These are phyloP conservation scores for Tetraodon nigroviridis DNA, from an alignment of 2,113 vertebrate genomes.

Conservation along the genomic window DNA sequence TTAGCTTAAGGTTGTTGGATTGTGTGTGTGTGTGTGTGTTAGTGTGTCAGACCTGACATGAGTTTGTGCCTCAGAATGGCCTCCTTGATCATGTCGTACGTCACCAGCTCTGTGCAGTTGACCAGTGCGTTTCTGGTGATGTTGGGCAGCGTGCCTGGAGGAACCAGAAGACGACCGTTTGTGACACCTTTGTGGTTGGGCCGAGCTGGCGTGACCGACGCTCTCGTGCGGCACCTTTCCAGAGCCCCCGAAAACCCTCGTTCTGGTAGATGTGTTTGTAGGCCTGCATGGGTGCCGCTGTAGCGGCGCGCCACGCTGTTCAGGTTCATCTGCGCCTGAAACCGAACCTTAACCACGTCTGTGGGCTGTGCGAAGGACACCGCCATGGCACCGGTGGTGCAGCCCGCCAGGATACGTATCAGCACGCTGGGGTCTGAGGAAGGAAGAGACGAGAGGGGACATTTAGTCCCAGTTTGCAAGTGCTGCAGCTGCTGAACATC, in stretches of 20 bases:
- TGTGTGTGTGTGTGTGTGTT: slow-evolving; percentile 3
- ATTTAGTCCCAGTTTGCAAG: too few relatives aligned
- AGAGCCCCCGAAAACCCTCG: slow-evolving; percentile 80
- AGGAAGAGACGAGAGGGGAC: background rate
- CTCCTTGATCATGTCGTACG: slow-evolving; percentile 85
- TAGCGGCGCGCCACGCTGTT: slow-evolving; percentile 76
- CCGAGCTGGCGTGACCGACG: too few relatives aligned
- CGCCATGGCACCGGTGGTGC: slow-evolving; percentile 80
- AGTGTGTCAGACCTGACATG: slow-evolving; percentile 74
- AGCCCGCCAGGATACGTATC: slow-evolving; percentile 77
- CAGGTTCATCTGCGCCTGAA: slow-evolving; percentile 81
- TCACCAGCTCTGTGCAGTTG: slow-evolving; percentile 86
- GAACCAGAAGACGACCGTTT: background rate
- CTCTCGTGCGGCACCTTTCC: slow-evolving; percentile 77
- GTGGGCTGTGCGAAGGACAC: slow-evolving; percentile 83
- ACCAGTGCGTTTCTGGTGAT: slow-evolving; percentile 84
- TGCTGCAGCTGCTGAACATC: too few relatives aligned
- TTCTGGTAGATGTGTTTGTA: slow-evolving; percentile 80
- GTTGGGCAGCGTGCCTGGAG: slow-evolving; percentile 81
- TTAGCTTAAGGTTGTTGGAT: too few relatives aligned
- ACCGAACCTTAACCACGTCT: slow-evolving; percentile 83
- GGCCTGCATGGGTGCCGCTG: slow-evolving; percentile 80
- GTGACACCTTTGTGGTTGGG: background rate
- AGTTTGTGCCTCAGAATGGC: slow-evolving; percentile 77
- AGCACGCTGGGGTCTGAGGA: slow-evolving; percentile 64